Base-by-base conservation (phyloP, 2,888 invertebrate genomes). In the Eupelmus urozonus region DNA sequence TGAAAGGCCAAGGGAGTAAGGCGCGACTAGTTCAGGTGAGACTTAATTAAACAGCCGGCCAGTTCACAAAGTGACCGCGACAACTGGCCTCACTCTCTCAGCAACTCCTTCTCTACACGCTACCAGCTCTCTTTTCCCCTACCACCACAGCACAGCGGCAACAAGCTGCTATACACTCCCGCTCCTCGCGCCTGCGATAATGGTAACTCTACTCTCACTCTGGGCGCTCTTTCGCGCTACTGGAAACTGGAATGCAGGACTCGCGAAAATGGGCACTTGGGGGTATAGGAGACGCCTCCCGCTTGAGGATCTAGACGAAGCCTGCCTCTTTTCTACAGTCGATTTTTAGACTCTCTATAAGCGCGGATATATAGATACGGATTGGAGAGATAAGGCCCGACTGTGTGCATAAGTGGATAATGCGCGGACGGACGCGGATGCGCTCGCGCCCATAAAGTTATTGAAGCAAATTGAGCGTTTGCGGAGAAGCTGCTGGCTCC, bases 31-130 rank as follows among this genome's bases (percentile, higher is more conserved):
- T 86, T 86, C 86, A 87, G 88, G 88, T 86, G 85, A 88, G 88
- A 89, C 88, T 89, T 89, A 89, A 89, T 89, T 89, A 89, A 89
- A 89, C 88, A 88, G 85, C 85, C 23, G 86, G 88, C 87, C 88
- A 88, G 88, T 87, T 89, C 88, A 89, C 89, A 90, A 90, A 90
- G 89, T 88, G 88, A 89, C 89, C 89, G 87, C 89, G 87, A 85
- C 86, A 87, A 85, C 87, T 86, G 71, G 60, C 51, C 63, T 85
- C 82, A 82, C 84, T 40, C 49, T 49, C 55, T 25, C 20, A 40
- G 25, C 5, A 23, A 20, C 29, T 25, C 25, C 23, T 18, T 20
- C 20, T 20, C 51, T 23, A 3, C 23, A 2, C 16, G 2, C 51
- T 13, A 11, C 67, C 13, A 13, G n/a, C 29, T n/a, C 34, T 55